Conservation (phyloP, 2,113 vertebrate species). For the Tylochromis polylepis region DNA sequence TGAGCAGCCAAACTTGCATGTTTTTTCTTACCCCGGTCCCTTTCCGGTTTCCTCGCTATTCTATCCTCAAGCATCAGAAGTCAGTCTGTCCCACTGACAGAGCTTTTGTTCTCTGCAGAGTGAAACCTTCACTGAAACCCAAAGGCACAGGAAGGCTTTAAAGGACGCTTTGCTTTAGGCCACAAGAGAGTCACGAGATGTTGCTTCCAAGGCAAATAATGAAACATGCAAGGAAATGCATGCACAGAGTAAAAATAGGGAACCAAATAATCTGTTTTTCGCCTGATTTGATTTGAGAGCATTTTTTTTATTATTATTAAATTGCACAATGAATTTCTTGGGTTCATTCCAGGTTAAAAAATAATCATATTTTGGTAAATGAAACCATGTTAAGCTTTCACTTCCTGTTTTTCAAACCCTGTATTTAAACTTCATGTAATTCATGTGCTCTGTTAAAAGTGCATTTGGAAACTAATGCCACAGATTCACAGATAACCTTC, state of each 20-base stretch:
- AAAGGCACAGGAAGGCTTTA: not conserved
- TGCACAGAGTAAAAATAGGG: not conserved
- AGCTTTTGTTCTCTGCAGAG: constrained; percentile 32
- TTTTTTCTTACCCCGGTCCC: constrained; percentile 7
- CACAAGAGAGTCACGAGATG: not conserved
- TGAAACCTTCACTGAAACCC: constrained; percentile 14
- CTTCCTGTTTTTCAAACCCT: not conserved
- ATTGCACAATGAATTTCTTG: not conserved
- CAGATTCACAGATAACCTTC: not conserved
- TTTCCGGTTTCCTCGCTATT: constrained; percentile 48
- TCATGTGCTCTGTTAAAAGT: not conserved
- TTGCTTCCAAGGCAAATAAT: not conserved
- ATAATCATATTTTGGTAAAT: not conserved
- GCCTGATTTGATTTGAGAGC: not conserved
- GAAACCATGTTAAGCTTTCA: not conserved
- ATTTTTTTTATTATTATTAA: not conserved
- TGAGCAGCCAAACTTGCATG: constrained; percentile 25
- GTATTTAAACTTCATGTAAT: not conserved
- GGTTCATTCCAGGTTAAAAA: not conserved
- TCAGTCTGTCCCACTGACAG: constrained; percentile 35
- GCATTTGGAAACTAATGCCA: not conserved
- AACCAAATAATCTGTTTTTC: not conserved
- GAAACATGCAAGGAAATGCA: not conserved
- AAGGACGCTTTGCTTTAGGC: constrained; percentile 2
- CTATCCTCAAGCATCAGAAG: constrained; percentile 19